Evolutionary conservation across 2,888 invertebrate genomes (phyloP), one percentile per base, ranked within the genome.

Genomic region (Acleris emargana): DNA sequence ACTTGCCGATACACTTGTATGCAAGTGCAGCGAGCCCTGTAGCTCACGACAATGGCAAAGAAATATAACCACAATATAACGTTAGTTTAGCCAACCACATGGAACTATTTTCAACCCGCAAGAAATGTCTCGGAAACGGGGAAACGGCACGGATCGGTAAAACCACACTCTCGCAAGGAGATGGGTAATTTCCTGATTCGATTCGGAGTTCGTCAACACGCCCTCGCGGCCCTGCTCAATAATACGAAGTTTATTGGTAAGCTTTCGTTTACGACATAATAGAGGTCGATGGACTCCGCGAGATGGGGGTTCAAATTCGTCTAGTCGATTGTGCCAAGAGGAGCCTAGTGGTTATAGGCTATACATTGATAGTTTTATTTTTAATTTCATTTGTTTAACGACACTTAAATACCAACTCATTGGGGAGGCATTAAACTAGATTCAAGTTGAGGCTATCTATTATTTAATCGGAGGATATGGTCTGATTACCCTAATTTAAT

Each of bases 151-250:
- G 43, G 52, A 45, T 58, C 58, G 20, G 60, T 28, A 52, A 58
- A 58, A 32, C 60, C 60, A 50, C 38, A 51, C 57, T 61, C 54
- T 32, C 18, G n/a, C 25, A 53, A 49, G 55, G 67, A 67, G 62
- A 66, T 55, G 58, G 58, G 58, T 53, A 55, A 70, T 70, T 67
- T 68, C 70, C 70, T 54, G 64, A 64, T 58, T 62, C 62, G 52
- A 70, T 67, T 68, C 47, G 62, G 58, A 68, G 71, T 62, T 69
- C 71, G 62, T 67, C 68, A 62, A 63, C 69, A 66, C 62, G 20
- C 45, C 52, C 62, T 68, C 69, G 64, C 53, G 32, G 51, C 52
- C 67, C 32, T 55, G 47, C 47, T 53, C 43, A 55, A 59, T 58
- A 61, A 51, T 47, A 66, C 43, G 45, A 32, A 49, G 18, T 49